Evolutionary conservation across 2,888 invertebrate genomes (phyloP), one percentile per base, ranked within the genome.

Genomic region (Falcaria lacertinaria): DNA sequence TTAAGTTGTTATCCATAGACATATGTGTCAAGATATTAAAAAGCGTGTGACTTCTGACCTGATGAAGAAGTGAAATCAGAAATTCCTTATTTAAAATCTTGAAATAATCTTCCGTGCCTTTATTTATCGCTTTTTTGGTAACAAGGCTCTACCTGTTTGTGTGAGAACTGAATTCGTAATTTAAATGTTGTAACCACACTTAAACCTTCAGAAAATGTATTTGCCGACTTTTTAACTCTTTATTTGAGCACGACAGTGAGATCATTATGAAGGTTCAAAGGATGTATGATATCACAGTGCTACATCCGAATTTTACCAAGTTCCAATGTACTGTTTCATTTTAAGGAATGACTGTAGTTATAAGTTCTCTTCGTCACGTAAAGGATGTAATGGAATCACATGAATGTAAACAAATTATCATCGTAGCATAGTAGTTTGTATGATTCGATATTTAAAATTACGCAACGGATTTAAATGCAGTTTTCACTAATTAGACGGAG

Each of bases 261-360:
- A 56, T 61, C 61, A 59, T 45, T 52, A 44, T 42, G 44, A 54
- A 54, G 47, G 50, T 48, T 58, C 52, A 58, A 58, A 52, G 54
- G 49, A 47, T 41, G 7, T 11, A 14, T 32, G 42, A 44, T 43
- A 44, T 48, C 47, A n/a, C n/a, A 55, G 41, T 45, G 42, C 38
- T 48, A 46, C 60, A 54, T 61, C 56, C 54, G 44, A 39, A 42
- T 39, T 32, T 13, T 17, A 61, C 63, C 61, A 62, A 57, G 54
- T 58, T 47, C 43, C 47, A 40, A 22, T 47, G 33, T 25, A 37
- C n/a, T n/a, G 22, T 45, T 41, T 41, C 46, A 38, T 37, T 44
- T 50, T 43, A 40, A 42, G 43, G 45, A 34, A 37, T 44, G 45
- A 52, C 42, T 42, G 37, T 42, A 11, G 28, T 7, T 28, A 28